Evolutionary conservation across 2,113 vertebrate genomes (phyloP), one percentile per base, ranked within the genome.

Genomic region (Oreochromis spilurus): DNA sequence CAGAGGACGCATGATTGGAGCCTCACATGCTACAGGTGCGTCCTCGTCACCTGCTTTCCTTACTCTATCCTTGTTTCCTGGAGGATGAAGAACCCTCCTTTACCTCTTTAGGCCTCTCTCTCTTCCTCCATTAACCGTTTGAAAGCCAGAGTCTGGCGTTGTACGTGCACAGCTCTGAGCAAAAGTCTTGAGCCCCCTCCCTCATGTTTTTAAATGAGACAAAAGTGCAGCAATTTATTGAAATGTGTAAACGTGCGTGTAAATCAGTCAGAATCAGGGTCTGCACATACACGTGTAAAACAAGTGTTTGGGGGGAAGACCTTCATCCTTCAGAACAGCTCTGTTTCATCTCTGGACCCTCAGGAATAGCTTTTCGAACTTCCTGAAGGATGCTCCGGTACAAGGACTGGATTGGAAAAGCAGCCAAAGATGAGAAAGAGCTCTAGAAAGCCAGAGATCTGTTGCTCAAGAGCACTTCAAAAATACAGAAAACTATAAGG

Each of bases 1-100:
- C 93, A 95, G 99, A 81, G 99, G 99, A 82, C 96, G 99, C 50
- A 99, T 99, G 98, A 96, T 99, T 0, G 99, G 99, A 91, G 99
- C 99, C 1, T 97, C 97, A 5, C 98, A 98, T 4, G 98, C 98
- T 0, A 97, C 97, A 89, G 99, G 99, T 99, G 93, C 3, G 0
- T 70, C 34, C 34, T 38, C 9, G 6, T 67, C 60, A 38, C 31
- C 62, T 67, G 17, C 29, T 65, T 36, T n/a, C 2, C 60, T 65
- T 62, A 19, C 29, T 6, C 57, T 31, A 14, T 31, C 16, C 57
- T 60, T 60, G 14, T 62, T 11, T 62, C 58, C 55, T 57, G 6
- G 55, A 57, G 24, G 24, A 57, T 1, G 24, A 57, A 29, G 55
- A 57, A 26, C 24, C 55, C 17, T 36, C 19, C 58, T 62, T 1